phyloP scores from a whole-genome alignment of 2,888 invertebrate species.

The Cerceris rybyensis region DNA sequence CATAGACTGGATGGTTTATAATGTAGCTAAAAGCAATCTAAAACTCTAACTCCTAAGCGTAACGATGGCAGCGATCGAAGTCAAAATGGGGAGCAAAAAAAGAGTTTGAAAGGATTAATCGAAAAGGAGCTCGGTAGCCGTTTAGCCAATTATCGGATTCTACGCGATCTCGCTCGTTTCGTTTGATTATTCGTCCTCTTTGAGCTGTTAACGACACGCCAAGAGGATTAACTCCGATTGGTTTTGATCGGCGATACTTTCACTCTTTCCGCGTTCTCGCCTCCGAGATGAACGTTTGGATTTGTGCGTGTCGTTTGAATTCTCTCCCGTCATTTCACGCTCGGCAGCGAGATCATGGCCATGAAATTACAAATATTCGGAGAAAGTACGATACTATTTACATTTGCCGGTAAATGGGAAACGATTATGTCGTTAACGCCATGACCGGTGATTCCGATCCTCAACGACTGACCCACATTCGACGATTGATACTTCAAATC shows the following conservation, averaged over 20 bases:
- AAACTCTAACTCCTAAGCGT: too few species aligned
- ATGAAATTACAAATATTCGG: constrained; percentile 42
- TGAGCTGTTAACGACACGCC: too few species aligned
- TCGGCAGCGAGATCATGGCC: constrained; percentile 10
- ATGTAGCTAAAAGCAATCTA: too few species aligned
- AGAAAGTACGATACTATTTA: constrained; percentile 35
- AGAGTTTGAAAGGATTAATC: too few species aligned
- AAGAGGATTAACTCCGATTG: background rate
- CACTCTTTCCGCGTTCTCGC: constrained; percentile 18
- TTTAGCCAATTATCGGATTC: too few species aligned
- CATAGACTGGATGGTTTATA: too few species aligned
- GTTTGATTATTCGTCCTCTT: too few species aligned
- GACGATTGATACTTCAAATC: background rate
- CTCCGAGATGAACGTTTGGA: background rate
- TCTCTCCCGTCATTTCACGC: constrained; percentile 12
- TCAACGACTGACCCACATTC: constrained; percentile 28
- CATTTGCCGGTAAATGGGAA: constrained; percentile 18
- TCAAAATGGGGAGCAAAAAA: too few species aligned
- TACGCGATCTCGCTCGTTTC: too few species aligned
- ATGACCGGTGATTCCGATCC: background rate
- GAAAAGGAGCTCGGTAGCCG: too few species aligned
- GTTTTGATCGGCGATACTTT: constrained; percentile 20
- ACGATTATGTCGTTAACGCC: constrained; percentile 14
- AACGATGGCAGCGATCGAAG: too few species aligned
- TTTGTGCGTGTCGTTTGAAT: background rate